Conservation (phyloP, 2,797 vertebrate genomes). For the Eulemur albifrons region DNA sequence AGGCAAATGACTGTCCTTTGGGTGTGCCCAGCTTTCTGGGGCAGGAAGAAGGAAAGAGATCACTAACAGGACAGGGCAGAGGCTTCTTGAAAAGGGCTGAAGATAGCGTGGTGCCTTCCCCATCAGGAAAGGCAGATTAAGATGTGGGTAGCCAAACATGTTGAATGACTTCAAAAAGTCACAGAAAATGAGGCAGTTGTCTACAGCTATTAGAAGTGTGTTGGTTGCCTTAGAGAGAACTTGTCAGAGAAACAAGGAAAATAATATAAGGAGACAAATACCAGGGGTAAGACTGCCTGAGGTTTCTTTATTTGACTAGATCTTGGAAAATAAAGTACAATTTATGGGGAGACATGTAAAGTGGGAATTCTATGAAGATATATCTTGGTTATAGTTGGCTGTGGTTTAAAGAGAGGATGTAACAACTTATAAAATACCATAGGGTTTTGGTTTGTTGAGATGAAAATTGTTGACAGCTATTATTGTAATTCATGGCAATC, state of each 20-base stretch:
- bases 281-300: background rate
- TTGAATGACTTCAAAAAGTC: background rate
- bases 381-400: background rate
- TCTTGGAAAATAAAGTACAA: slow-evolving; percentile 34
- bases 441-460: background rate
- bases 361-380: slow-evolving; percentile 46
- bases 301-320: slow-evolving; percentile 27
- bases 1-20: background rate
- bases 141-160: background rate
- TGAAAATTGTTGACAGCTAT: slow-evolving; percentile 38
- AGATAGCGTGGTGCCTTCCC: background rate
- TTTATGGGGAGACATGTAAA: background rate
- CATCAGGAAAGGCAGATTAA: background rate
- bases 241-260: slow-evolving; percentile 29
- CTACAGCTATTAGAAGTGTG: background rate
- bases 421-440: slow-evolving; percentile 17
- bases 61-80: background rate
- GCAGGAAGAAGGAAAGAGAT: background rate
- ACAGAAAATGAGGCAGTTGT: background rate
- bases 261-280: slow-evolving; percentile 38
- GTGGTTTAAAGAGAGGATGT: slow-evolving; percentile 27
- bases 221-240: background rate
- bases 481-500: slow-evolving; percentile 33
- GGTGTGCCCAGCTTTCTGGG: background rate
- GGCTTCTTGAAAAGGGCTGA: background rate